A percentile compares a stretch with the other conserved stretches of the same genome.
phyloP scores from a whole-genome alignment of 1,140 invertebrate genomes.

The Lepidurus apus region DNA sequence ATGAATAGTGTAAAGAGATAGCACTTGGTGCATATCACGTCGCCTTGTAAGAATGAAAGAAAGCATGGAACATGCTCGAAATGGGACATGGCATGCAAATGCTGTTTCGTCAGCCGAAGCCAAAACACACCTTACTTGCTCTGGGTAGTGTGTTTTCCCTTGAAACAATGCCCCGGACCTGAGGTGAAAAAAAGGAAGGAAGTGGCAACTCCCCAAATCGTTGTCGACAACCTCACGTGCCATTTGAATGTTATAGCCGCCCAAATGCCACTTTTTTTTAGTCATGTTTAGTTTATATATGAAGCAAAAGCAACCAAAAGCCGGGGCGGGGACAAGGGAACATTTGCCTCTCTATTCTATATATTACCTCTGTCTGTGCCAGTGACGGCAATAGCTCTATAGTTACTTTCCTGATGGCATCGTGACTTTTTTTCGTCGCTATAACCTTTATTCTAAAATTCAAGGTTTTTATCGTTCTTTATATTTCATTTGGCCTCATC shows the following conservation, averaged over 20 bases:
- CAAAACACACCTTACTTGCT: not conserved
- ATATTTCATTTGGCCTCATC: not conserved
- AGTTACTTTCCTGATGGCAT: not conserved
- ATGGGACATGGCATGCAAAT: conserved; percentile 21
- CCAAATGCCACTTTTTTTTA: not conserved
- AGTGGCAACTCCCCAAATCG: conserved; percentile 18
- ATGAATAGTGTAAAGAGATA: conserved; percentile 12
- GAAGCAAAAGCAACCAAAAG: not conserved
- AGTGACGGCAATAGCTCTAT: not conserved
- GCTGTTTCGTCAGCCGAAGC: not conserved
- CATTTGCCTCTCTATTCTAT: too few relatives aligned
- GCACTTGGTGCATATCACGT: not conserved
- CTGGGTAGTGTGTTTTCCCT: not conserved
- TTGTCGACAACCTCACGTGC: conserved; percentile 20
- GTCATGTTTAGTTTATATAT: conserved; percentile 6
- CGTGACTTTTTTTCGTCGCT: not conserved
- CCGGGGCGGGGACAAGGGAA: not conserved
- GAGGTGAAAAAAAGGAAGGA: not conserved
- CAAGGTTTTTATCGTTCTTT: not conserved
- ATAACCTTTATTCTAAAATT: not conserved
- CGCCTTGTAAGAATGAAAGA: not conserved
- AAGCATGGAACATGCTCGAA: not conserved
- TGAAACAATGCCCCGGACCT: too few relatives aligned
- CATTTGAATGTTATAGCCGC: conserved; percentile 8
- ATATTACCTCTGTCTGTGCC: too few relatives aligned